Evolutionary conservation across 2,113 vertebrate species (phyloP).

Genomic region (Edolisoma coerulescens): DNA sequence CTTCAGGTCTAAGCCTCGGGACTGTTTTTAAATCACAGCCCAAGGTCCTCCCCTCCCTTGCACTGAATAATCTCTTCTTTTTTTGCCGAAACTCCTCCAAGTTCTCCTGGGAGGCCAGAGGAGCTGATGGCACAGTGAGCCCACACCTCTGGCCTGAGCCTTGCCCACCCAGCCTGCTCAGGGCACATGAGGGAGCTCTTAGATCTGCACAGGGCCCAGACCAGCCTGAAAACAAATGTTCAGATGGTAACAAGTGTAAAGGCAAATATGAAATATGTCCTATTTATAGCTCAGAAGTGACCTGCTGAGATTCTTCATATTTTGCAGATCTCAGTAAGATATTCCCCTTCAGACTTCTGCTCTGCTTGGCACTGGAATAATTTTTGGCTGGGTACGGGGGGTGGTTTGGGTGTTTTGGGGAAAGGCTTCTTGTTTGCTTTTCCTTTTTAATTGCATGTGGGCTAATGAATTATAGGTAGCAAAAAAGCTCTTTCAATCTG

Average conservation of each 20-base stretch:
- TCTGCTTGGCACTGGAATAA: background rate
- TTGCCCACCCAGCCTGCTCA: background rate
- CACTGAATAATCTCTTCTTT: background rate
- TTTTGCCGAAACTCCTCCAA: background rate
- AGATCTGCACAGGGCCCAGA: background rate
- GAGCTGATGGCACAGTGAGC: background rate
- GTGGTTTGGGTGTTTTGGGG: background rate
- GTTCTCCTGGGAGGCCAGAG: background rate
- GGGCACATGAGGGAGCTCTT: background rate
- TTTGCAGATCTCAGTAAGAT: background rate
- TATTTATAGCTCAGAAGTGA: background rate
- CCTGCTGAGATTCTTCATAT: background rate
- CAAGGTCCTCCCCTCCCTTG: background rate
- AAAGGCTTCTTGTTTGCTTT: background rate
- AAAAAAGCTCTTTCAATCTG: background rate
- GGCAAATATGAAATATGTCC: background rate
- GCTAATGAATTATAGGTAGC: background rate
- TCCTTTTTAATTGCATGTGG: background rate
- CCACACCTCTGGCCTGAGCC: background rate
- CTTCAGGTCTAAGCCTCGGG: background rate
- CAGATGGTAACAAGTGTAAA: background rate
- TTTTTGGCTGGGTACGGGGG: background rate
- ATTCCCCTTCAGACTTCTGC: background rate
- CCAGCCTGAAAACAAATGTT: background rate
- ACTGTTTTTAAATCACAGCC: background rate